Evolutionary conservation across 2,797 vertebrate species (phyloP).

Genomic region (Melanotaenia nigrans): DNA sequence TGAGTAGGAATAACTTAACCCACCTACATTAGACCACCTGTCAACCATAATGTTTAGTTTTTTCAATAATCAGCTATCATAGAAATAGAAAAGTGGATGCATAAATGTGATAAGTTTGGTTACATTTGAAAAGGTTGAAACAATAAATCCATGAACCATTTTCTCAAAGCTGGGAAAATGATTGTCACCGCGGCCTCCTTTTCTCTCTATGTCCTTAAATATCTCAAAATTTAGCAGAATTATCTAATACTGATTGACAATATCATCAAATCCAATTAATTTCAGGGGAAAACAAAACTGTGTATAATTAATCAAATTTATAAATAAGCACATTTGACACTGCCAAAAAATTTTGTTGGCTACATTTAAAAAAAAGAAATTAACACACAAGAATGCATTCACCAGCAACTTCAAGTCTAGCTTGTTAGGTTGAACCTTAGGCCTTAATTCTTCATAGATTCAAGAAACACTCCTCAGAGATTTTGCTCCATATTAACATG

Average conservation of each 20-base stretch:
- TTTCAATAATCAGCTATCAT: neutral
- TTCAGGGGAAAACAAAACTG: no score
- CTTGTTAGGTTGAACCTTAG: no score
- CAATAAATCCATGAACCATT: constrained; percentile 18
- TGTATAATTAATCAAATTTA: no score
- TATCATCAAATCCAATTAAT: neutral
- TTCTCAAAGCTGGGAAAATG: neutral
- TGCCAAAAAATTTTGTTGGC: no score
- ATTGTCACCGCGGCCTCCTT: neutral
- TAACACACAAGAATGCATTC: no score
- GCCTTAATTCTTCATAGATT: neutral
- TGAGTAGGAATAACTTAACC: constrained; percentile 36
- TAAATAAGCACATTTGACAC: no score
- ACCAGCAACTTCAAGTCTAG: no score
- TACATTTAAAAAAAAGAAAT: no score
- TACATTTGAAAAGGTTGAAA: neutral
- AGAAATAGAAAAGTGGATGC: neutral
- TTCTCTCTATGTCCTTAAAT: neutral
- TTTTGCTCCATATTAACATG: no score
- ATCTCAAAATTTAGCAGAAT: no score
- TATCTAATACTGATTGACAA: neutral
- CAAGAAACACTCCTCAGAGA: neutral
- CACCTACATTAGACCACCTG: constrained; percentile 28
- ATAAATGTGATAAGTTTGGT: neutral
- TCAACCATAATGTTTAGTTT: constrained; percentile 8